These are phyloP conservation scores for Diachasma alloeum DNA, from an alignment of 1,140 invertebrate species.

Conservation along the genomic window DNA sequence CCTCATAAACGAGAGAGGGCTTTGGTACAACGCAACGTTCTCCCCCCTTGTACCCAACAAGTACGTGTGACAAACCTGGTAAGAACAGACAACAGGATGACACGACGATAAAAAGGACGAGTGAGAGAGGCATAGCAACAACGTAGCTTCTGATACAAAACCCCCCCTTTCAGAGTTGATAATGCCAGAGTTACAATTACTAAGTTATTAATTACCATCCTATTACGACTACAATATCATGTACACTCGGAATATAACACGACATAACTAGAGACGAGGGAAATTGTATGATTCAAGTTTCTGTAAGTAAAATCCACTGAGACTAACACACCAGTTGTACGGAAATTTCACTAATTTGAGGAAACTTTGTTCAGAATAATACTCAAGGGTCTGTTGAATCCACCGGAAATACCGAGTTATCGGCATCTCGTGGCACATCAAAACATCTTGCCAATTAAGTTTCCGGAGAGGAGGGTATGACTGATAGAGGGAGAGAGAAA, in stretches of 20 bases:
- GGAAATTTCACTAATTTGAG: not conserved
- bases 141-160: not conserved
- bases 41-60: not conserved
- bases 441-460: constrained; percentile 7
- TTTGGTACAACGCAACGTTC: not conserved
- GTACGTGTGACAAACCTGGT: not conserved
- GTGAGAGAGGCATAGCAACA: not conserved
- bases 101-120: not conserved
- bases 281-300: constrained; percentile 10
- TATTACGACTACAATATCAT: not conserved
- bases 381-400: not conserved
- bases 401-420: not conserved
- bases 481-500: too few relatives aligned
- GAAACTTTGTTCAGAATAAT: not conserved
- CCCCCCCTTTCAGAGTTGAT: not conserved
- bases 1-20: not conserved
- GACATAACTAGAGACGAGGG: not conserved
- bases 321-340: not conserved
- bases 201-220: not conserved
- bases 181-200: not conserved
- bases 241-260: not conserved
- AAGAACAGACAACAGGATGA: not conserved
- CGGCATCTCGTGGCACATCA: constrained; percentile 6
- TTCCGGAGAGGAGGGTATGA: not conserved
- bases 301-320: constrained; percentile 8